Evolutionary conservation across 92 coral and sea anemone genomes (phyloP).

Genomic region (Porites cylindrica): DNA sequence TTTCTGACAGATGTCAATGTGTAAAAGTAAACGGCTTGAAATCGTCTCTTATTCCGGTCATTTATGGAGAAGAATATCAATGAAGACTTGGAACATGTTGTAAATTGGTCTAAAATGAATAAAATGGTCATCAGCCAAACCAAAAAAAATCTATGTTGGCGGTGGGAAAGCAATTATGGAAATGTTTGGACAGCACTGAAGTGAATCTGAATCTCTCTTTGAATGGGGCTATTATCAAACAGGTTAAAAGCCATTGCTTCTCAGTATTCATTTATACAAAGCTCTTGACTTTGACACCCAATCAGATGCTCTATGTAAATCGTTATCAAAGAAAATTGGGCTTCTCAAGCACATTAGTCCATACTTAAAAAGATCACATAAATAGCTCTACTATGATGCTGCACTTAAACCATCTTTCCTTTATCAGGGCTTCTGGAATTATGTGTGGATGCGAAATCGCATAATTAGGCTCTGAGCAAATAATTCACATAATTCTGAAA

Average conservation of each 20-base stretch:
- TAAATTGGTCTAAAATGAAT: not conserved
- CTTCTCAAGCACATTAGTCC: too few relatives aligned
- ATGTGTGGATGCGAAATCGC: too few relatives aligned
- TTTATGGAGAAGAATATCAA: conserved; percentile 9
- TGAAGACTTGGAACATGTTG: not conserved
- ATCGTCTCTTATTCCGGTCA: too few relatives aligned
- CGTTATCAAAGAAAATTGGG: too few relatives aligned
- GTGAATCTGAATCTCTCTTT: too few relatives aligned
- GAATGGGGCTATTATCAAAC: not conserved
- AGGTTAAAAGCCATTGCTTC: not conserved
- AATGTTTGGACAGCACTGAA: not conserved
- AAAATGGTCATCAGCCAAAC: conserved; percentile 11
- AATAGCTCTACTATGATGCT: too few relatives aligned
- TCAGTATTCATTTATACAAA: not conserved
- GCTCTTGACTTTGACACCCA: not conserved
- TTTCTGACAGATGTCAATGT: conserved; percentile 2
- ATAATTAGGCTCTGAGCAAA: too few relatives aligned
- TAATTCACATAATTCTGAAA: too few relatives aligned
- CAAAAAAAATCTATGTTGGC: not conserved
- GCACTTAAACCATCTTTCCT: too few relatives aligned
- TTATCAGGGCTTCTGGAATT: too few relatives aligned
- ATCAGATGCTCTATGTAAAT: too few relatives aligned
- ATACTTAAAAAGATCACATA: too few relatives aligned
- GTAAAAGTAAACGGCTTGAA: not conserved
- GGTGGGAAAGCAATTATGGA: not conserved